Percentiles rank a stretch among this genome's conserved stretches.
phyloP scores from a whole-genome alignment of 2,113 vertebrate genomes.

The Acrocephalus kingi region DNA sequence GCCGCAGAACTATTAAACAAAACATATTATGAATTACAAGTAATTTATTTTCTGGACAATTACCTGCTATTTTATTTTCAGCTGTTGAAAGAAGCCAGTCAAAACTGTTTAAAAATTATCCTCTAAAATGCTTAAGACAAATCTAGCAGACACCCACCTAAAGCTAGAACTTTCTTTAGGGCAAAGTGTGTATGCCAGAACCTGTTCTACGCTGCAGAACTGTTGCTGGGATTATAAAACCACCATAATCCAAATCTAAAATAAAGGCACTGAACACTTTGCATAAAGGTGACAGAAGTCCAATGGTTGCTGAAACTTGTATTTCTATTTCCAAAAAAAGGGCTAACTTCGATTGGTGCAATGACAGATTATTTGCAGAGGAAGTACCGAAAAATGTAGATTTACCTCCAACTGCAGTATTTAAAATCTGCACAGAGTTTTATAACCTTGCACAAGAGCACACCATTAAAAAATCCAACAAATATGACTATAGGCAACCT shows the following conservation, averaged over 20 bases:
- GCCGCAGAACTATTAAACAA: not conserved
- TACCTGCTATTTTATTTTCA: not conserved
- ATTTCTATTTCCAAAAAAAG: not conserved
- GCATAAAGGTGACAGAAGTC: not conserved
- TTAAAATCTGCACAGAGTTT: slow-evolving; percentile 19
- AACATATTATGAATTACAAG: not conserved
- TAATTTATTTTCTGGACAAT: not conserved
- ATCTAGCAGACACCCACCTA: not conserved
- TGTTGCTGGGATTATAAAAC: slow-evolving; percentile 37
- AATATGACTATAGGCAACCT: slow-evolving; percentile 38
- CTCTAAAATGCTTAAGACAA: not conserved
- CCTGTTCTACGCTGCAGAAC: slow-evolving; percentile 35
- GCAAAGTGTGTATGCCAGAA: slow-evolving; percentile 28
- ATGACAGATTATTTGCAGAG: not conserved
- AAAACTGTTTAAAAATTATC: not conserved
- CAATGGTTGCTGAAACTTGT: not conserved
- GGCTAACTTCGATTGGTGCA: not conserved
- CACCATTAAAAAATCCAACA: slow-evolving; percentile 30
- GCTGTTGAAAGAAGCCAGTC: not conserved
- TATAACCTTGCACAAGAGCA: not conserved
- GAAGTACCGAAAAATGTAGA: not conserved
- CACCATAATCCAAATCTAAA: slow-evolving; percentile 2
- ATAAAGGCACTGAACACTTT: not conserved
- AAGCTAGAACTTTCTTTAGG: slow-evolving; percentile 65
- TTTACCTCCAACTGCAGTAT: not conserved